These are phyloP conservation scores for Charaxes varanes DNA, from an alignment of 1,140 invertebrate genomes.

Conservation along the genomic window DNA sequence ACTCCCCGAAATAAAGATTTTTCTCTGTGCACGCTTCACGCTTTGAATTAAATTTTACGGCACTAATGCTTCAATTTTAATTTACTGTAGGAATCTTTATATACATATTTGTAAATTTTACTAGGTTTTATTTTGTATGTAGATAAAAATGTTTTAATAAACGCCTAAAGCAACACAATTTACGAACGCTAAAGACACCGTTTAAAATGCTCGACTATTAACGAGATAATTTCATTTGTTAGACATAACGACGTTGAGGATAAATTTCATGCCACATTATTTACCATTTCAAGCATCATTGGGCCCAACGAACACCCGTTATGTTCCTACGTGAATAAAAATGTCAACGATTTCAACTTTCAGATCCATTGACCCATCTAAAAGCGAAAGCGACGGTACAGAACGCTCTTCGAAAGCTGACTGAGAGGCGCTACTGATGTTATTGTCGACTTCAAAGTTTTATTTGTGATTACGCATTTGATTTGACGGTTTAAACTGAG, in stretches of 20 bases:
- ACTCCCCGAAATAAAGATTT: slow-evolving; percentile 61
- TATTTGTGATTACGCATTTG: slow-evolving; percentile 20
- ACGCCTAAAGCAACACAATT: slow-evolving; percentile 11
- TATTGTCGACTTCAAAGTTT: slow-evolving; percentile 14
- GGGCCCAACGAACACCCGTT: slow-evolving; percentile 1
- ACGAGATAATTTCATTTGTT: slow-evolving; percentile 18
- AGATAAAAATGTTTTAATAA: slow-evolving; percentile 13
- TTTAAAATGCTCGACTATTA: slow-evolving; percentile 14
- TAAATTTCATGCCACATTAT: slow-evolving; percentile 15
- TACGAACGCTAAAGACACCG: slow-evolving; percentile 8
- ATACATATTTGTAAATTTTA: slow-evolving; percentile 34
- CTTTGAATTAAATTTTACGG: slow-evolving; percentile 60
- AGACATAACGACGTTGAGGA: slow-evolving; percentile 16
- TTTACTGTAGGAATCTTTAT: slow-evolving; percentile 14
- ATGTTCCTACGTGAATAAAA: slow-evolving; percentile 3
- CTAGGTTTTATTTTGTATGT: slow-evolving; percentile 9
- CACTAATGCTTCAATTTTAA: slow-evolving; percentile 61
- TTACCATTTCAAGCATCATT: slow-evolving; percentile 16
- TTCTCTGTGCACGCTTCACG: slow-evolving; percentile 69
- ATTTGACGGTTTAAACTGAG: too few relatives aligned
- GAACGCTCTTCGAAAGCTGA: slow-evolving; percentile 69
- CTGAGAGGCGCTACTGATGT: slow-evolving; percentile 58
- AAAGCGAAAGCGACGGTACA: slow-evolving; percentile 70
- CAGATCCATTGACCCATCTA: slow-evolving; percentile 67
- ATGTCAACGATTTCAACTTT: slow-evolving; percentile 29